Conservation (phyloP, 1,140 invertebrate species). For the Lordiphosa clarofinis region DNA sequence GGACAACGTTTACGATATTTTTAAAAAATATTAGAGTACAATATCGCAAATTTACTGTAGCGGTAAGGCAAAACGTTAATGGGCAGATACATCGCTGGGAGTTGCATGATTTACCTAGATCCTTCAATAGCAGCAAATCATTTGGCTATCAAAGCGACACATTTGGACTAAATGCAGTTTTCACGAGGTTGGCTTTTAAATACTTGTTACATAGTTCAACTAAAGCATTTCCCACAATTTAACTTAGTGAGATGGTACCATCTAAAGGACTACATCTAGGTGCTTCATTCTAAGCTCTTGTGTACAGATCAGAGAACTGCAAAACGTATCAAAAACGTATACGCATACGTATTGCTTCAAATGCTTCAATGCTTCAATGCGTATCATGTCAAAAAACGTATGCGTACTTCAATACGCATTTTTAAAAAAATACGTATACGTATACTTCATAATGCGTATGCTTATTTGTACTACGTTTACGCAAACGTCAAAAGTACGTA, state of each 20-base stretch:
- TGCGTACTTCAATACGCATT: too few relatives aligned
- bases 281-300: conserved; percentile 83
- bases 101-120: conserved; percentile 73
- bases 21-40: conserved; percentile 81
- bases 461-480: too few relatives aligned
- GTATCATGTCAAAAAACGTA: too few relatives aligned
- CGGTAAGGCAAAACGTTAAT: conserved; percentile 20
- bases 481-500: too few relatives aligned
- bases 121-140: conserved; percentile 83
- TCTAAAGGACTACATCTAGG: conserved; percentile 59
- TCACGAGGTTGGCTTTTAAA: conserved; percentile 62
- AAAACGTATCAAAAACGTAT: too few relatives aligned
- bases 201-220: conserved; percentile 5
- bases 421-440: too few relatives aligned
- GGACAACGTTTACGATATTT: too few relatives aligned
- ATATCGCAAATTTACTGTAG: conserved; percentile 84
- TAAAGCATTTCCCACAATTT: conserved; percentile 15
- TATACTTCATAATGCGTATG: too few relatives aligned
- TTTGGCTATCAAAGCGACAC: conserved; percentile 82
- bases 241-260: conserved; percentile 4
- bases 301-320: too few relatives aligned
- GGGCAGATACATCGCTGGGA: conserved; percentile 82
- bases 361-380: too few relatives aligned
- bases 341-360: too few relatives aligned
- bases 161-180: conserved; percentile 42